phyloP scores from a whole-genome alignment of 2,113 vertebrate genomes.

The Vombatus ursinus region DNA sequence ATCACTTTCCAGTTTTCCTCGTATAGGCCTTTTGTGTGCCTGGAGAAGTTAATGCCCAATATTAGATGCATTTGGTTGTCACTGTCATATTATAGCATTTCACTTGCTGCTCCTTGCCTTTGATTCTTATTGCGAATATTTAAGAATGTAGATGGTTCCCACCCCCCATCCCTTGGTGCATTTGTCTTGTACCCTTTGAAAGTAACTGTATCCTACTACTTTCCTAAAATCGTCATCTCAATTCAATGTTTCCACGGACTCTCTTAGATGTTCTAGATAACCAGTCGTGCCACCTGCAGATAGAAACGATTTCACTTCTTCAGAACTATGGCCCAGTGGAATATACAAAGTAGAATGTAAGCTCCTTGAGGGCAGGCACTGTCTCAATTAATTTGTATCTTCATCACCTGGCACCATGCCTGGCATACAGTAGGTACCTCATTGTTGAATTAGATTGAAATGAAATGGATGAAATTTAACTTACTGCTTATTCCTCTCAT shows the following conservation, averaged over 20 bases:
- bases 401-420: background rate
- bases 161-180: background rate
- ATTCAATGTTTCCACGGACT: background rate
- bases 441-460: background rate
- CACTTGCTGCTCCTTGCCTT: background rate
- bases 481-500: too few species aligned
- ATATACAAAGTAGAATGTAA: background rate
- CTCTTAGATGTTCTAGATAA: background rate
- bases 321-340: background rate
- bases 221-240: background rate
- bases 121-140: background rate
- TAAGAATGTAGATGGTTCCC: background rate
- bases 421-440: background rate
- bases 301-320: background rate
- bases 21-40: background rate
- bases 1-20: background rate
- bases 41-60: background rate
- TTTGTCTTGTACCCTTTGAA: background rate
- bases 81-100: background rate
- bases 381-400: background rate
- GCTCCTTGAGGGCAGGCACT: background rate
- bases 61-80: background rate
- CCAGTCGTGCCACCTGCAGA: background rate
- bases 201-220: background rate
- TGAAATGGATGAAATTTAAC: background rate